Percentiles rank a stretch among this genome's conserved stretches.
Evolutionary conservation across 2,113 vertebrate species (phyloP).

Genomic region (Tachysurus vachellii): DNA sequence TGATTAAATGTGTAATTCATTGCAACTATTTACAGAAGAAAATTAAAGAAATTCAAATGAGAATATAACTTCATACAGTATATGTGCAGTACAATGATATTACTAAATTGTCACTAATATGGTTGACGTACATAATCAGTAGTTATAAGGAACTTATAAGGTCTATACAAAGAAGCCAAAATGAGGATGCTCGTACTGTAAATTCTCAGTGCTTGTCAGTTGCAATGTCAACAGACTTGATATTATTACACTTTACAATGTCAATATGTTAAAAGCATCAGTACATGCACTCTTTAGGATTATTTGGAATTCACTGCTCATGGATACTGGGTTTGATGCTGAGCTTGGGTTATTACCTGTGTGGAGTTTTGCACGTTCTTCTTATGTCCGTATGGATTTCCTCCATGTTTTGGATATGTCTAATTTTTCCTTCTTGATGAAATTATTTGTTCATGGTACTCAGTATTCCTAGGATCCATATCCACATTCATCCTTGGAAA

Average conservation of each 20-base stretch:
- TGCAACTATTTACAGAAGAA: conserved; percentile 45
- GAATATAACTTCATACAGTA: neutral
- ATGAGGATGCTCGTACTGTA: neutral
- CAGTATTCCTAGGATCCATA: neutral
- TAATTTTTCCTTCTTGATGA: neutral
- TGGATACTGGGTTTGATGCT: neutral
- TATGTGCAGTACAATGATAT: neutral
- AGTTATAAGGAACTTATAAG: neutral
- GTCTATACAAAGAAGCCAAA: neutral
- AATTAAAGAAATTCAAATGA: conserved; percentile 21
- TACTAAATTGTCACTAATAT: neutral
- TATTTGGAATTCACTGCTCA: neutral
- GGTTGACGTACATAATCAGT: neutral
- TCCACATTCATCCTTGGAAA: neutral
- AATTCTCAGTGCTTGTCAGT: neutral
- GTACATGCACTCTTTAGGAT: neutral
- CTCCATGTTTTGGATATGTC: neutral
- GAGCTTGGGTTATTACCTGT: neutral
- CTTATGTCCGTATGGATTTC: neutral
- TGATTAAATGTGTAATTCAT: conserved; percentile 51
- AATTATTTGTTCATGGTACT: neutral
- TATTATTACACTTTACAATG: neutral
- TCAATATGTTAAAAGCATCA: neutral
- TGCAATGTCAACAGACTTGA: neutral
- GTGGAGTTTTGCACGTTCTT: neutral